phyloP scores from a whole-genome alignment of 2,888 invertebrate species.

The Stenotaenia linearis region DNA sequence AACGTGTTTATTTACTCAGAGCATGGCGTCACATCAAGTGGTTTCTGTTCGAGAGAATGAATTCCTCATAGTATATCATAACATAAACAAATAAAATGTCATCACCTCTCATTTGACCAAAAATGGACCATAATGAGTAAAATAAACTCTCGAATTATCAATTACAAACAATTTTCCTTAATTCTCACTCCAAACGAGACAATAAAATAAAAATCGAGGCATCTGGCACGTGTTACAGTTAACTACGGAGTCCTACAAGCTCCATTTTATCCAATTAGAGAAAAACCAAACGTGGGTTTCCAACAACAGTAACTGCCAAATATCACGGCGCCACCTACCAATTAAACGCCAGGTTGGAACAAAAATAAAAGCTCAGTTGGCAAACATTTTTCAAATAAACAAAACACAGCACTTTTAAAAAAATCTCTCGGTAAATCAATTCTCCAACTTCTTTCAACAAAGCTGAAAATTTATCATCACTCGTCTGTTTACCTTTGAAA shows the following conservation, averaged over 20 bases:
- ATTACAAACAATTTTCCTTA: background rate
- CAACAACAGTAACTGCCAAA: background rate
- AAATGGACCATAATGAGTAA: background rate
- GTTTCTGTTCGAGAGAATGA: constrained; percentile 6
- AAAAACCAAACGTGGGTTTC: background rate
- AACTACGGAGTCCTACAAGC: background rate
- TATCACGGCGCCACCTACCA: constrained; percentile 12
- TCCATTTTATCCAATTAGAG: background rate
- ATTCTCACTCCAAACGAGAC: background rate
- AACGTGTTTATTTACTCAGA: background rate
- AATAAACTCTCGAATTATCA: background rate
- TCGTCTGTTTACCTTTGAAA: background rate
- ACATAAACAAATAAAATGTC: constrained; percentile 13
- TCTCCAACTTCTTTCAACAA: background rate
- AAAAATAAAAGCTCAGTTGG: constrained; percentile 14
- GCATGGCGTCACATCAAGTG: background rate
- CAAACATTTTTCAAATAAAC: constrained; percentile 26
- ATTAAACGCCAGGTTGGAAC: constrained; percentile 21
- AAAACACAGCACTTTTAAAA: background rate
- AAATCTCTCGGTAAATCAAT: background rate
- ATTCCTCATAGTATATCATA: background rate
- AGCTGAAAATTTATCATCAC: background rate
- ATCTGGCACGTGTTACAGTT: background rate
- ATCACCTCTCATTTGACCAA: background rate
- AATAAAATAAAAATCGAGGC: background rate